These are phyloP conservation scores for Rhopalosiphum maidis DNA, from an alignment of 1,140 invertebrate genomes.

Conservation along the genomic window DNA sequence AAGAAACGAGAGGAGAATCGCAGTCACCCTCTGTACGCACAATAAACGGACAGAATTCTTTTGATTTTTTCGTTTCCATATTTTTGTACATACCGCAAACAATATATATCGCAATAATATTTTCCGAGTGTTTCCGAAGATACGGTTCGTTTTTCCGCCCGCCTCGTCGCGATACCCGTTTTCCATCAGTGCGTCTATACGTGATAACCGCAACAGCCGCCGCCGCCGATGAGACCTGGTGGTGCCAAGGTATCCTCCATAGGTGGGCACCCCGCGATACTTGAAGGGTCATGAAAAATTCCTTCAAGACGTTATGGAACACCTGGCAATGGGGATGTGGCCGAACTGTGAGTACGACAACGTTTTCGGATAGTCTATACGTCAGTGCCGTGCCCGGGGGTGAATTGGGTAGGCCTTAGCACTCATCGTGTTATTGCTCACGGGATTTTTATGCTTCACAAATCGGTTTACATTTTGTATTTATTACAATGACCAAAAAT, in stretches of 20 bases:
- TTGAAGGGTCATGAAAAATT: constrained; percentile 43
- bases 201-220: background rate
- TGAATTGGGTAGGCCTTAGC: background rate
- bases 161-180: background rate
- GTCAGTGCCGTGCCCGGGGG: background rate
- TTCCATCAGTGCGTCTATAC: background rate
- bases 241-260: background rate
- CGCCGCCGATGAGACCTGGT: constrained; percentile 5
- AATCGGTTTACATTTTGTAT: background rate
- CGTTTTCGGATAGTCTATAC: background rate
- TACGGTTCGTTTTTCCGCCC: background rate
- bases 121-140: background rate
- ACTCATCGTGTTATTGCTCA: background rate
- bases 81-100: background rate
- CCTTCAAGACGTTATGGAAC: constrained; percentile 54
- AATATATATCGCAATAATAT: background rate
- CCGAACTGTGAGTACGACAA: constrained; percentile 35
- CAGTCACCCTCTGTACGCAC: background rate
- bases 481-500: background rate
- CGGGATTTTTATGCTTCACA: background rate
- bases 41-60: background rate
- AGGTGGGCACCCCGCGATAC: constrained; percentile 1
- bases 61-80: background rate
- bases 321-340: constrained; percentile 55
- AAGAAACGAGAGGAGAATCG: background rate